Evolutionary conservation across 2,113 vertebrate species (phyloP), one percentile per base, ranked within the genome.

Genomic region (Callionymus lyra): DNA sequence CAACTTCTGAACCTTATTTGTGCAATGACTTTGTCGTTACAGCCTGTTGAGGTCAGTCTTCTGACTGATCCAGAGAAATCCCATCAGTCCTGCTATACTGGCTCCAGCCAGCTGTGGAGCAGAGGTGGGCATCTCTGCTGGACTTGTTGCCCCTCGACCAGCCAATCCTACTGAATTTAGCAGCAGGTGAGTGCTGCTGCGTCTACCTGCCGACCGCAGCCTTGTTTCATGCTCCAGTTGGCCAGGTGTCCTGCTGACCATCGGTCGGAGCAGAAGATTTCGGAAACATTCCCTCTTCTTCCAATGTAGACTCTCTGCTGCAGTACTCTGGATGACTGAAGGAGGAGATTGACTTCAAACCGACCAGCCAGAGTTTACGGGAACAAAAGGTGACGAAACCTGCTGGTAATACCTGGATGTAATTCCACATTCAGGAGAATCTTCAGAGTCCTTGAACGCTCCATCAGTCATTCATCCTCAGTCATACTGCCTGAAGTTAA

Each of bases 141-240:
- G 76, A 55, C 12, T 62, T 12, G 21, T n/a, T 34, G 39, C 47
- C 57, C 58, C 27, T 14, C 62, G 45, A 69, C 12, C 21, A 58
- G 68, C 40, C 58, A 68, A 70, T 82, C 77, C 79, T 44, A 73
- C 62, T 31, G 53, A 62, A 79, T 83, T 73, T 79, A 70, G 72
- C 35, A 41, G 65, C 76, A 76, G 68, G 74, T 72, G 72, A 74
- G 72, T 61, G 74, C 72, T 79, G 59, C 59, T 46, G 38, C 47
- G 50, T 55, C 64, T 68, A 76, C 63, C 72, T 70, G 61, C 67
- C 40, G 71, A 63, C 61, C 56, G 38, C 51, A 52, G 61, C 31
- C 63, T 62, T 47, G 60, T 76, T 77, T 79, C 45, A 72, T 14
- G 72, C 71, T 78, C 72, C 71, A 77, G 70, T 67, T 70, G 52